Conservation (phyloP, 1,140 invertebrate genomes). For the Leptinotarsa lineolata region DNA sequence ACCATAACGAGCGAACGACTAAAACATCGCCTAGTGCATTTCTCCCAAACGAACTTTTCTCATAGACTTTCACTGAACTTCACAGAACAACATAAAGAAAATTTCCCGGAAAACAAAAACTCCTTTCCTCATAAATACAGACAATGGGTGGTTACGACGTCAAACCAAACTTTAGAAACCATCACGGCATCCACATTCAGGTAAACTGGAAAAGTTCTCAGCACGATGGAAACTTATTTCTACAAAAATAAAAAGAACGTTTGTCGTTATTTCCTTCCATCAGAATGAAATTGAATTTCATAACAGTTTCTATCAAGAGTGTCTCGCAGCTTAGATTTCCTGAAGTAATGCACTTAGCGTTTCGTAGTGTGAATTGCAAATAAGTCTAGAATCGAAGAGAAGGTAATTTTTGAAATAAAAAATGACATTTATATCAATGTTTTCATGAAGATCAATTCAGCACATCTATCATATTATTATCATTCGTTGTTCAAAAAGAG, state of each 20-base stretch:
- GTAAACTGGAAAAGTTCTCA: slow-evolving; percentile 1
- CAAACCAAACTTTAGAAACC: background rate
- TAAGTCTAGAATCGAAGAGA: too few species aligned
- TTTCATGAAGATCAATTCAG: too few species aligned
- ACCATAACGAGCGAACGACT: too few species aligned
- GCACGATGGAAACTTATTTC: background rate
- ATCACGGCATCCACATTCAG: background rate
- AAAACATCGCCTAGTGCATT: background rate
- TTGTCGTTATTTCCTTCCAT: background rate
- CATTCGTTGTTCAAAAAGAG: too few species aligned
- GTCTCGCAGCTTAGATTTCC: background rate
- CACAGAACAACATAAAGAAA: background rate
- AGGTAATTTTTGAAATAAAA: too few species aligned
- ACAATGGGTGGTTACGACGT: background rate
- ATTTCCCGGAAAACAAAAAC: background rate
- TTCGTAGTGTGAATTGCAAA: too few species aligned
- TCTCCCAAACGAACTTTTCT: background rate
- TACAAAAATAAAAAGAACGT: background rate
- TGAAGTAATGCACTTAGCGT: too few species aligned
- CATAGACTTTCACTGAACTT: background rate
- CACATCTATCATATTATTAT: too few species aligned
- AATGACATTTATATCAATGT: too few species aligned
- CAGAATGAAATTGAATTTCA: background rate
- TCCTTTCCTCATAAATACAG: background rate
- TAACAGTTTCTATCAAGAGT: background rate